Conservation (phyloP, 2,113 vertebrate species). For the Pungitius pungitius region DNA sequence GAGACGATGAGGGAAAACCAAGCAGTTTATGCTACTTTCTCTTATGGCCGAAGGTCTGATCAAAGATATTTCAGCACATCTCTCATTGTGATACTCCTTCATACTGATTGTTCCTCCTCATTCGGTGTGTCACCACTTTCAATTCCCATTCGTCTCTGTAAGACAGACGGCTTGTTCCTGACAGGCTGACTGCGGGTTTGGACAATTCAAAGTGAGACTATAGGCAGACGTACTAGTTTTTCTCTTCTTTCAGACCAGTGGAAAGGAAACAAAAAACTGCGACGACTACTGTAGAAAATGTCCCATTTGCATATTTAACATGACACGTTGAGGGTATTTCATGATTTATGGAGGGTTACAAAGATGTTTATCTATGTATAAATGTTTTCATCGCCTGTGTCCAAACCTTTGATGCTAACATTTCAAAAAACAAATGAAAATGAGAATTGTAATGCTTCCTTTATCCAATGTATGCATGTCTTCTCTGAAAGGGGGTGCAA, state of each 20-base stretch:
- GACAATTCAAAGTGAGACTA: background rate
- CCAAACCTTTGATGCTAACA: background rate
- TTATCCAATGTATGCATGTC: background rate
- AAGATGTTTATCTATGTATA: no score
- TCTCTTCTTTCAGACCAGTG: background rate
- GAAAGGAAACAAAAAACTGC: background rate
- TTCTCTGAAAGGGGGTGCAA: background rate
- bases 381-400: no score
- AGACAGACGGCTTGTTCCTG: background rate
- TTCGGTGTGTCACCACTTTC: conserved; percentile 52
- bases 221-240: background rate
- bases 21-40: background rate
- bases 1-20: background rate
- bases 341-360: no score
- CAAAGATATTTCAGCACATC: background rate
- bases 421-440: background rate
- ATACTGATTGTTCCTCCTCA: background rate
- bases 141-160: conserved; percentile 44
- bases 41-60: background rate
- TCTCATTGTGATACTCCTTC: background rate
- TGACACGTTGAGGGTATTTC: no score
- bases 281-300: background rate
- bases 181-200: background rate
- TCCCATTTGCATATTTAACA: background rate
- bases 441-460: background rate